Evolutionary conservation across 2,113 vertebrate species (phyloP).

Genomic region (Dasyprocta punctata): DNA sequence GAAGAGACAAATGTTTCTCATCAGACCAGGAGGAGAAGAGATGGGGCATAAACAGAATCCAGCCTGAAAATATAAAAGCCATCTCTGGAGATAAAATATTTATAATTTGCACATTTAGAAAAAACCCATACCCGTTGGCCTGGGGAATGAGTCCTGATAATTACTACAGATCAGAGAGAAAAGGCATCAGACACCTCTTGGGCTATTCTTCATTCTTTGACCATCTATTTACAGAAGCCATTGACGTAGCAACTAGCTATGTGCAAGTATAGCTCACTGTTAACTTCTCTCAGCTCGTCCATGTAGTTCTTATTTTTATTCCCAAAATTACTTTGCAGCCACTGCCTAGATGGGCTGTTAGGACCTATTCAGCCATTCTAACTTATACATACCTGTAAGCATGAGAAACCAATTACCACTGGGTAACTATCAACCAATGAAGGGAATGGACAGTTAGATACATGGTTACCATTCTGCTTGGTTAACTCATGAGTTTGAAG

Average conservation of each 20-base stretch:
- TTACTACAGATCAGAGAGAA: neutral
- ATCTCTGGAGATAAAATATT: conserved; percentile 79
- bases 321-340: no score
- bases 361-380: neutral
- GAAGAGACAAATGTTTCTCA: conserved; percentile 82
- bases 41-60: conserved; percentile 76
- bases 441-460: neutral
- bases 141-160: conserved; percentile 34
- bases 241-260: neutral
- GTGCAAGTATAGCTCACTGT: neutral
- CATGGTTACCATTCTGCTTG: neutral
- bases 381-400: neutral
- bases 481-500: neutral
- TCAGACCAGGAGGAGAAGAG: conserved; percentile 65
- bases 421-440: neutral
- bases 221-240: neutral
- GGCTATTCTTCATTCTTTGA: neutral
- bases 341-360: neutral
- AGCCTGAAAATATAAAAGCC: conserved; percentile 77
- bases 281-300: neutral
- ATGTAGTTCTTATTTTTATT: accelerated
- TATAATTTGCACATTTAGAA: conserved; percentile 70
- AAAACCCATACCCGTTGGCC: neutral
- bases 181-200: neutral
- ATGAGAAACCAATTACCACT: neutral